These are phyloP conservation scores for Akabosia matsudoensis DNA, from an alignment of 1,140 invertebrate genomes.

Conservation along the genomic window DNA sequence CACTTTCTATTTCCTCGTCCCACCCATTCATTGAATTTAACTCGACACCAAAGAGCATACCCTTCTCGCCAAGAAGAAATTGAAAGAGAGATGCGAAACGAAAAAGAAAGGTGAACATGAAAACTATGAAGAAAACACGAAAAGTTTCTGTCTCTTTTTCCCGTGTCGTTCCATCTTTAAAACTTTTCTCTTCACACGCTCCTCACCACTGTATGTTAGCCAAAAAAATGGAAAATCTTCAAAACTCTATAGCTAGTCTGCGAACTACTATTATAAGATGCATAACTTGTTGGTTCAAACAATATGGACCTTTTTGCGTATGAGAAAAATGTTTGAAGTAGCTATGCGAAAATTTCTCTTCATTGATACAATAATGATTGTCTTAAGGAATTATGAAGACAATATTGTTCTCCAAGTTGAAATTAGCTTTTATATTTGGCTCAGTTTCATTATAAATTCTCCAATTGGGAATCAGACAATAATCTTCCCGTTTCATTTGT, in stretches of 20 bases:
- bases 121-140: not conserved
- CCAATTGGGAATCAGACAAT: not conserved
- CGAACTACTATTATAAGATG: not conserved
- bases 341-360: not conserved
- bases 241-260: not conserved
- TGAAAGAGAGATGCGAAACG: not conserved
- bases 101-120: not conserved
- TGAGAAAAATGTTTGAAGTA: not conserved
- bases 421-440: not conserved
- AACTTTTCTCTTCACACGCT: not conserved
- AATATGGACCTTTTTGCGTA: not conserved
- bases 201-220: not conserved
- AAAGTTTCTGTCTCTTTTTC: not conserved
- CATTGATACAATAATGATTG: conserved; percentile 5
- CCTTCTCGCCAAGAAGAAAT: not conserved
- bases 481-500: not conserved
- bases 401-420: not conserved
- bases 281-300: not conserved
- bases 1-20: not conserved
- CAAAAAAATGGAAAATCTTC: not conserved
- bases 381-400: conserved; percentile 13
- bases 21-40: not conserved
- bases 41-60: not conserved
- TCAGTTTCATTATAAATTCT: not conserved
- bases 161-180: too few relatives aligned